These are phyloP conservation scores for Mungos mungo DNA, from an alignment of 2,113 vertebrate species.

Conservation along the genomic window DNA sequence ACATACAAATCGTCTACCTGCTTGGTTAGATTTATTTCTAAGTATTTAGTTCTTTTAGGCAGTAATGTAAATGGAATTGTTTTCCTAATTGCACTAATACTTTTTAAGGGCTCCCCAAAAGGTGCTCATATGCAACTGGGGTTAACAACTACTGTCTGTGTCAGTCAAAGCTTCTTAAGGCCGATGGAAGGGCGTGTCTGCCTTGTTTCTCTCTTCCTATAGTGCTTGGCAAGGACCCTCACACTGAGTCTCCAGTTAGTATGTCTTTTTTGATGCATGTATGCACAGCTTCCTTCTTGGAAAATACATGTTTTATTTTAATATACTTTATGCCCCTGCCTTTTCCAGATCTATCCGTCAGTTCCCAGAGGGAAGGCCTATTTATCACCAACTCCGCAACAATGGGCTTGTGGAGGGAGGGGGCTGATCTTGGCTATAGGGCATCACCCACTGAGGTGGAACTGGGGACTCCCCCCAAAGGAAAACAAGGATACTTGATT, in stretches of 20 bases:
- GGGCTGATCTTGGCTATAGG: not conserved
- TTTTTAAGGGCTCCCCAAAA: not conserved
- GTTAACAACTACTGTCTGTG: not conserved
- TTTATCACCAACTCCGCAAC: rapidly evolving
- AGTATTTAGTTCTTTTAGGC: not conserved
- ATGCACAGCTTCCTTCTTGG: not conserved
- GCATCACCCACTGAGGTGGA: not conserved
- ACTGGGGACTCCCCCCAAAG: too few species aligned
- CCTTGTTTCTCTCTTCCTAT: not conserved
- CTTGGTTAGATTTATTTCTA: not conserved
- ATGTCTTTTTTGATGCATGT: not conserved
- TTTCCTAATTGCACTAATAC: not conserved
- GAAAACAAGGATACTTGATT: not conserved
- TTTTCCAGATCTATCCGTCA: too few species aligned
- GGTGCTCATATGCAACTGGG: not conserved
- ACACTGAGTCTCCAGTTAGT: not conserved
- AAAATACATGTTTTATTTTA: not conserved
- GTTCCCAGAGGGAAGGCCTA: not conserved
- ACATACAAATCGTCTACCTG: not conserved
- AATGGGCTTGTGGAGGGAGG: not conserved
- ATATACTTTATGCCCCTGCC: too few species aligned
- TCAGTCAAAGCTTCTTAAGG: not conserved
- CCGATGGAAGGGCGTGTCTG: not conserved
- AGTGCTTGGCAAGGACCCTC: not conserved
- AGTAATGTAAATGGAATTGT: not conserved